Base-by-base conservation (phyloP, 2,888 invertebrate genomes). In the Drosophila kanekoi region DNA sequence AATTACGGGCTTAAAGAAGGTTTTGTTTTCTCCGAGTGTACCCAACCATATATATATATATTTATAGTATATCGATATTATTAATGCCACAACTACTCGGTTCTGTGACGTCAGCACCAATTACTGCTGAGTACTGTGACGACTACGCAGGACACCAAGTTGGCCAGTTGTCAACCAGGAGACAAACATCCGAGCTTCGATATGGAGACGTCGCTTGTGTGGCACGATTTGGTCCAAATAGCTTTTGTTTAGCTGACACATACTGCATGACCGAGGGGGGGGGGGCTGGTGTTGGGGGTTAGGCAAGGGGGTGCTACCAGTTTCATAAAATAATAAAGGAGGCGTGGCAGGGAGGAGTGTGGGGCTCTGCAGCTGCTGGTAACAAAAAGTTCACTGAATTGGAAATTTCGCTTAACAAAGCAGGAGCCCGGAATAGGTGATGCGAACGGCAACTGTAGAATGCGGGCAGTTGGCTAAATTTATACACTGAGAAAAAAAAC, bases 311-410 rank as follows among this genome's bases (percentile, higher is more conserved):
- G 0, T 28, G 28, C 28, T 28, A 8, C 8, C 28, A 28, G 28
- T 28, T 28, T 2, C 28, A 28, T 28, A 38, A 40, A 37, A n/a
- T n/a, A 37, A 40, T n/a, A 40, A 38, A 33, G 10, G n/a, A 1
- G 13, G 16, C 9, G 40, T 10, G 16, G 14, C 10, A n/a, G 18
- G 5, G 4, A 4, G 0, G 5, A 4, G 5, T n/a, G 4, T 0
- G 16, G 38, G 11, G 5, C 13, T 35, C 4, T 35, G 67, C 68
- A 77, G 51, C 76, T 68, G 51, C 76, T 68, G 77, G 64, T 45
- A 74, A 73, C 86, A 86, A 84, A 86, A 76, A 71, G 85, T 82
- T 85, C 87, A 87, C 72, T 85, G 85, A 85, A 76, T 85, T 84
- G 85, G 87, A 85, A 85, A 87, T 81, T 87, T 76, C 61, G 75